Percentiles rank a stretch among this genome's conserved stretches.
Conservation (phyloP, 37 sponge, comb jelly and placozoan species). For the Bolinopsis microptera region DNA sequence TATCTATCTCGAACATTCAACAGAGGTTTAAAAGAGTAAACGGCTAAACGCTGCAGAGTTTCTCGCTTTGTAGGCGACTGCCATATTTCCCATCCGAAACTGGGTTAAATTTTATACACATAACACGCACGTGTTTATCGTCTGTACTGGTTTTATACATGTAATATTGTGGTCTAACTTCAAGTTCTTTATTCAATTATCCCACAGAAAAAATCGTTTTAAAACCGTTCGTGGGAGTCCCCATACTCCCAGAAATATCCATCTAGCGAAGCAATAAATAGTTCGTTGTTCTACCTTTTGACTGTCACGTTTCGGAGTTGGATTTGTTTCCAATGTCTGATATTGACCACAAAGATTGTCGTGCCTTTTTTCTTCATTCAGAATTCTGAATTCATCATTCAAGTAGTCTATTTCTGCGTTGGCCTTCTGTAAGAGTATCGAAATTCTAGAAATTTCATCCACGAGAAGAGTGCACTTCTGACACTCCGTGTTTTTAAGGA, state of each 20-base stretch:
- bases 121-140: too few species aligned
- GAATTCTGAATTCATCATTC: slow-evolving; percentile 13
- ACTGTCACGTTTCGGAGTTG: not conserved
- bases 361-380: not conserved
- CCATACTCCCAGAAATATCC: not conserved
- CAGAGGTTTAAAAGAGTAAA: too few species aligned
- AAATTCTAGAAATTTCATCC: not conserved
- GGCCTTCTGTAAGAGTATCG: not conserved
- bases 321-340: not conserved
- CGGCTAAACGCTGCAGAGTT: too few species aligned
- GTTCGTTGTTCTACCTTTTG: not conserved
- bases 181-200: too few species aligned
- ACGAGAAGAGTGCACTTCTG: not conserved
- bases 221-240: not conserved
- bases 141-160: too few species aligned
- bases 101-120: too few species aligned
- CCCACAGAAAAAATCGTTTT: not conserved
- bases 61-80: too few species aligned
- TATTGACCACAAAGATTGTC: not conserved
- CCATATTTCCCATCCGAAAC: too few species aligned
- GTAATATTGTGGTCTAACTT: too few species aligned
- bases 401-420: not conserved
- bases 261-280: not conserved
- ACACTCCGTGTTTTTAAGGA: not conserved
- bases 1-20: too few species aligned